These are phyloP conservation scores for Laticauda laticaudata DNA, from an alignment of 2,113 vertebrate genomes.

Conservation along the genomic window DNA sequence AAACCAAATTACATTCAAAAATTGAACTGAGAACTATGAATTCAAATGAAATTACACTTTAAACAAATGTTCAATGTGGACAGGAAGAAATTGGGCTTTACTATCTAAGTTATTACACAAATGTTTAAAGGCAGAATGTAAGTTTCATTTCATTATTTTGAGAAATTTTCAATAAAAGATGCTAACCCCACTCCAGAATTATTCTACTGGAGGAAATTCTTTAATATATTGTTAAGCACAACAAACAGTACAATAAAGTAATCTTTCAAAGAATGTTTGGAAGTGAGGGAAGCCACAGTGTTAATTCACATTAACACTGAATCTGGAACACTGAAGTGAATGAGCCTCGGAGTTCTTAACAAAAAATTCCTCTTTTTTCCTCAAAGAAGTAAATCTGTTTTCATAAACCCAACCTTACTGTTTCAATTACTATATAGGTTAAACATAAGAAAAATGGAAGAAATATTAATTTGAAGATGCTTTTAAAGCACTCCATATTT, in stretches of 20 bases:
- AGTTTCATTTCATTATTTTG: background rate
- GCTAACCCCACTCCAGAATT: background rate
- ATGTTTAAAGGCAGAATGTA: background rate
- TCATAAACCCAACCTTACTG: background rate
- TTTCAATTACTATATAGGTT: background rate
- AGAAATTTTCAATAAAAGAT: background rate
- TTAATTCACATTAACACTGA: background rate
- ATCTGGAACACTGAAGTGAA: background rate
- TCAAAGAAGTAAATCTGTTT: background rate
- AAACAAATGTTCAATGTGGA: background rate
- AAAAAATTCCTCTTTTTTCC: background rate
- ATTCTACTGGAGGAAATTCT: background rate
- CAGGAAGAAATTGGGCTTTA: background rate
- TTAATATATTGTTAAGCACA: background rate
- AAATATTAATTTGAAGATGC: background rate
- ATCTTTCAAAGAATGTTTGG: background rate
- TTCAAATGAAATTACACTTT: background rate
- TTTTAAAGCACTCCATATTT: background rate
- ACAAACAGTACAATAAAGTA: background rate
- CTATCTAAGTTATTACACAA: background rate
- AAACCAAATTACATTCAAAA: background rate
- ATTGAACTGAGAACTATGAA: background rate
- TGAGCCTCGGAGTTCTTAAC: background rate
- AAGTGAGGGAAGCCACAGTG: background rate
- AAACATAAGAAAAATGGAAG: background rate